These are phyloP conservation scores for Caenorhabditis briggsae DNA, from an alignment of 1,140 invertebrate genomes.

Conservation along the genomic window DNA sequence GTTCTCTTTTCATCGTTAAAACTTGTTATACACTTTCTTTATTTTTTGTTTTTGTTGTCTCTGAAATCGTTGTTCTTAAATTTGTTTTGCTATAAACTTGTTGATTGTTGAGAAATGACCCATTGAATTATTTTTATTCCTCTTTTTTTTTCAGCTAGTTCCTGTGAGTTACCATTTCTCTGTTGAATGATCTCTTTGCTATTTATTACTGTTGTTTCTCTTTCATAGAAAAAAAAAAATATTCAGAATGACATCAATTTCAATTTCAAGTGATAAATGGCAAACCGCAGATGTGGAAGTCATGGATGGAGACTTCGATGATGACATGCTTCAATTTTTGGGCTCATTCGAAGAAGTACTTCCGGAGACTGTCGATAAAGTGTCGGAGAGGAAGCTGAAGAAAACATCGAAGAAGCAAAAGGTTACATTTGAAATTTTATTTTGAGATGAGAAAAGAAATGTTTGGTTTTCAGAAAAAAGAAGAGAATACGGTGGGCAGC, in stretches of 20 bases:
- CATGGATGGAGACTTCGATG: conserved; percentile 55
- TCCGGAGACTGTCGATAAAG: background rate
- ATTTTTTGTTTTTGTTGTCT: background rate
- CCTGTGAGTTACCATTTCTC: background rate
- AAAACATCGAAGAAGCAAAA: background rate
- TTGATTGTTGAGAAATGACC: too few relatives aligned
- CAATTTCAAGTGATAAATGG: conserved; percentile 31
- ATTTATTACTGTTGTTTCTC: conserved; percentile 1
- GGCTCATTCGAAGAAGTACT: conserved; percentile 58
- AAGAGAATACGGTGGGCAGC: background rate
- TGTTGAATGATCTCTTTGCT: background rate
- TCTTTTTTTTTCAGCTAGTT: too few relatives aligned
- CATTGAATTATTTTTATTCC: too few relatives aligned
- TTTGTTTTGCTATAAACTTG: too few relatives aligned
- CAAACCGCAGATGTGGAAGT: background rate
- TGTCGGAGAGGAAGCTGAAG: background rate
- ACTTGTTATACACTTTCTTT: conserved; percentile 37
- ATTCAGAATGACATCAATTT: conserved; percentile 6
- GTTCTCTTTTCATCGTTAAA: background rate
- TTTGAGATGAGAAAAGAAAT: background rate
- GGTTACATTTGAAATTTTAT: background rate
- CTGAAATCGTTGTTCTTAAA: too few relatives aligned
- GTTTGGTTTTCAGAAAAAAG: conserved; percentile 23
- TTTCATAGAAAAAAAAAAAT: background rate
- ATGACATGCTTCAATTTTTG: conserved; percentile 52